A percentile compares a stretch with the other conserved stretches of the same genome.
phyloP scores from a whole-genome alignment of 2,888 invertebrate genomes.

The Achlya flavicornis region DNA sequence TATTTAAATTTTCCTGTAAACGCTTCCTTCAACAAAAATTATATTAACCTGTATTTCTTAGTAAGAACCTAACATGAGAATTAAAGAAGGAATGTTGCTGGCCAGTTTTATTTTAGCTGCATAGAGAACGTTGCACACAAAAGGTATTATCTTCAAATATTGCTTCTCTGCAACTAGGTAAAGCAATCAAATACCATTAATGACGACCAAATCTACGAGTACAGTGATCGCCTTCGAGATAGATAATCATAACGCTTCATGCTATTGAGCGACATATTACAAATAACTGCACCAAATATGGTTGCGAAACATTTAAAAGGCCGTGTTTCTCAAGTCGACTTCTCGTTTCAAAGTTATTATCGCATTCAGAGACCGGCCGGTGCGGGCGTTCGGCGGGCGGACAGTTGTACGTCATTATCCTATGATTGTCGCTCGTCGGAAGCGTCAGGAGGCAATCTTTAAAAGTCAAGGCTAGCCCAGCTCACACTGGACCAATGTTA shows the following conservation, averaged over 20 bases:
- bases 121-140: background rate
- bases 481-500: slow-evolving; percentile 80
- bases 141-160: background rate
- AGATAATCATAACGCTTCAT: slow-evolving; percentile 18
- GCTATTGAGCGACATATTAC: slow-evolving; percentile 24
- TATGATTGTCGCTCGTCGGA: slow-evolving; percentile 74
- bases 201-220: slow-evolving; percentile 12
- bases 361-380: slow-evolving; percentile 15
- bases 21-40: background rate
- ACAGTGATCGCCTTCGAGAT: slow-evolving; percentile 13
- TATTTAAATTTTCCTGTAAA: background rate
- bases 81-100: background rate
- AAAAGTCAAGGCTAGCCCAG: slow-evolving; percentile 77
- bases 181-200: slow-evolving; percentile 14
- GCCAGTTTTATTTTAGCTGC: background rate
- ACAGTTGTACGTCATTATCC: slow-evolving; percentile 45
- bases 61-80: background rate
- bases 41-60: no score
- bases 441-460: slow-evolving; percentile 68
- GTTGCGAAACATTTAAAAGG: slow-evolving; percentile 36
- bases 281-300: slow-evolving; percentile 32
- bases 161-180: background rate
- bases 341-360: slow-evolving; percentile 9
- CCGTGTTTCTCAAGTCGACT: slow-evolving; percentile 35
- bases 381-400: slow-evolving; percentile 17